phyloP scores from a whole-genome alignment of 92 coral and sea anemone genomes.

The Zoanthus solanderi region DNA sequence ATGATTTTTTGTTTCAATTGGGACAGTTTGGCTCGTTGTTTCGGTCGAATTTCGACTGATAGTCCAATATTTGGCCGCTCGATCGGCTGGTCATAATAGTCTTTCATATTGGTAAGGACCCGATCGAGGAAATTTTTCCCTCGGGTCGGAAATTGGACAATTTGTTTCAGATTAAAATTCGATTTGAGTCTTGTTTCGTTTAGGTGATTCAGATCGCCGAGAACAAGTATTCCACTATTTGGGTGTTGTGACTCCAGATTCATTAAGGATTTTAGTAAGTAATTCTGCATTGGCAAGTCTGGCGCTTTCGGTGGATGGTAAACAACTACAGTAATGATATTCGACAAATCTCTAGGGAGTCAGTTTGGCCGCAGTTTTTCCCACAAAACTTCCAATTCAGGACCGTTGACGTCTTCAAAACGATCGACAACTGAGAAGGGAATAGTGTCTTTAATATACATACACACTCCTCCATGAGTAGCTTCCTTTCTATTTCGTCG shows the following conservation, averaged over 20 bases:
- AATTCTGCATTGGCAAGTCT: conserved; percentile 66
- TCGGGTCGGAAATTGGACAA: no score
- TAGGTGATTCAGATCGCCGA: conserved; percentile 50
- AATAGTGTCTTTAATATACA: conserved; percentile 54
- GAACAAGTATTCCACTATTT: conserved; percentile 64
- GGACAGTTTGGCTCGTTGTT: no score
- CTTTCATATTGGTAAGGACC: no score
- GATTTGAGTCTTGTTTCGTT: no score
- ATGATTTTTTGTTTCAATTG: no score
- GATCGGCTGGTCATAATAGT: no score
- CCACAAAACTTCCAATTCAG: conserved; percentile 60
- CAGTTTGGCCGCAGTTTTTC: conserved; percentile 26
- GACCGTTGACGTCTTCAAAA: conserved; percentile 32
- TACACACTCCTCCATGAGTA: conserved; percentile 64
- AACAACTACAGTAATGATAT: conserved; percentile 65
- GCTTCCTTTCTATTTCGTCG: conserved; percentile 67
- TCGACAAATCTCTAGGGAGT: conserved; percentile 75
- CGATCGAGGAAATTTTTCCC: no score
- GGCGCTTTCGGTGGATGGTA: conserved; percentile 68
- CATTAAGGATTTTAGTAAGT: conserved; percentile 51
- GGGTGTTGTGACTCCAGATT: conserved; percentile 68
- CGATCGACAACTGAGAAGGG: conserved; percentile 60
- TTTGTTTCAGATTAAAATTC: no score
- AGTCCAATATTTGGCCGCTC: no score
- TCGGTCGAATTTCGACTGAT: no score